These are phyloP conservation scores for Scophthalmus maximus DNA, from an alignment of 2,113 vertebrate species.

Conservation along the genomic window DNA sequence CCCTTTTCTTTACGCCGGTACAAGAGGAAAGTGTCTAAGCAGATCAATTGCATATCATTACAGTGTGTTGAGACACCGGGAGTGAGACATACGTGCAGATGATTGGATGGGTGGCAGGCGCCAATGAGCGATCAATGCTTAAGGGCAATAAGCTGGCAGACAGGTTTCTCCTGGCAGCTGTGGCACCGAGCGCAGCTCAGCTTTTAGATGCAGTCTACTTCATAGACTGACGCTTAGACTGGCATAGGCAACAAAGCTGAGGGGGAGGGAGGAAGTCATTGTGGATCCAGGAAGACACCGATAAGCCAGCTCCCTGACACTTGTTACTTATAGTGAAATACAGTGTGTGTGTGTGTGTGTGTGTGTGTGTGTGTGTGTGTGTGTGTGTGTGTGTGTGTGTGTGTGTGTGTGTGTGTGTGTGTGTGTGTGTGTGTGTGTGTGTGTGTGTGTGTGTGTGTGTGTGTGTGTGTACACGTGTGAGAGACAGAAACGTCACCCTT, in stretches of 20 bases:
- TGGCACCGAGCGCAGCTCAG: slow-evolving; percentile 24
- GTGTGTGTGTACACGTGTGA: too few relatives aligned
- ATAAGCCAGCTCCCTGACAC: slow-evolving; percentile 71
- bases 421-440: too few relatives aligned
- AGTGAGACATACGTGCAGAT: slow-evolving; percentile 32
- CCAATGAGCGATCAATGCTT: slow-evolving; percentile 28
- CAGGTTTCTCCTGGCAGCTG: slow-evolving; percentile 43
- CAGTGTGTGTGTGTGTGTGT: slow-evolving; percentile 1
- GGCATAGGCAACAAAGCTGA: slow-evolving; percentile 24
- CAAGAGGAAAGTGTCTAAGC: neutral
- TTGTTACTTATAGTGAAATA: slow-evolving; percentile 54
- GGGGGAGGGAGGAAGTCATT: slow-evolving; percentile 48
- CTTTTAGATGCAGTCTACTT: slow-evolving; percentile 30
- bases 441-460: too few relatives aligned
- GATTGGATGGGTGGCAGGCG: slow-evolving; percentile 38
- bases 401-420: too few relatives aligned
- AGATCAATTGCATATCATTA: neutral
- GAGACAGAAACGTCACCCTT: too few relatives aligned
- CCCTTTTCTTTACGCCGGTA: neutral
- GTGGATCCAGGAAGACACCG: slow-evolving; percentile 55
- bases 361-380: too few relatives aligned
- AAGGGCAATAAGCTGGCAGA: slow-evolving; percentile 47
- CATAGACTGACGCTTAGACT: slow-evolving; percentile 35
- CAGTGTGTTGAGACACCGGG: neutral
- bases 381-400: too few relatives aligned